These are phyloP conservation scores for Aphidius ervi DNA, from an alignment of 1,140 invertebrate genomes.

Conservation along the genomic window DNA sequence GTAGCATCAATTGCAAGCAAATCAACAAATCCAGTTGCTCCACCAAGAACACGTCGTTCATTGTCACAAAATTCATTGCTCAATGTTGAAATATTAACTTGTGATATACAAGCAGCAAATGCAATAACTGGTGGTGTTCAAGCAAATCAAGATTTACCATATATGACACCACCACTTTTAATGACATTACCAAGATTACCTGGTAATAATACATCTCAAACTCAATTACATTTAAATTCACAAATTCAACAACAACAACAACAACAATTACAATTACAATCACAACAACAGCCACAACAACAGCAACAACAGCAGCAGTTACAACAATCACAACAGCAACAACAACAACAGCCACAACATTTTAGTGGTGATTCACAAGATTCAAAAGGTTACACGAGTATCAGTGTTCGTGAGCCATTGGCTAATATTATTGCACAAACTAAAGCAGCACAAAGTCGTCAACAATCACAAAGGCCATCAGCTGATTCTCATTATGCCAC, in stretches of 20 bases:
- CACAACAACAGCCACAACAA: no score
- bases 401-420: constrained; percentile 82
- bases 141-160: constrained; percentile 82
- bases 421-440: constrained; percentile 67
- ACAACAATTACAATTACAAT: no score
- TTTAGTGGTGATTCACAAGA: constrained; percentile 84
- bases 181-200: constrained; percentile 46
- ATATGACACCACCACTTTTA: constrained; percentile 78
- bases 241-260: no score
- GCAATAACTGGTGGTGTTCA: constrained; percentile 79
- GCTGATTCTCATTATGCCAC: constrained; percentile 74
- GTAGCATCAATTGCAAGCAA: constrained; percentile 31
- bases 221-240: no score
- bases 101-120: constrained; percentile 69
- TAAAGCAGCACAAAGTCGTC: constrained; percentile 39
- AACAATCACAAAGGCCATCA: constrained; percentile 52
- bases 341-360: constrained; percentile 52
- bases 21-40: constrained; percentile 44
- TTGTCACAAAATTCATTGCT: constrained; percentile 50
- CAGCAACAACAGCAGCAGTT: no score
- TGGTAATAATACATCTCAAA: no score
- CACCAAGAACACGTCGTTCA: constrained; percentile 52
- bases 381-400: constrained; percentile 86
- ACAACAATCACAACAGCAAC: constrained; percentile 26
- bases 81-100: constrained; percentile 31